Base-by-base conservation (phyloP, 2,888 invertebrate species). In the Galerucella calmariensis region DNA sequence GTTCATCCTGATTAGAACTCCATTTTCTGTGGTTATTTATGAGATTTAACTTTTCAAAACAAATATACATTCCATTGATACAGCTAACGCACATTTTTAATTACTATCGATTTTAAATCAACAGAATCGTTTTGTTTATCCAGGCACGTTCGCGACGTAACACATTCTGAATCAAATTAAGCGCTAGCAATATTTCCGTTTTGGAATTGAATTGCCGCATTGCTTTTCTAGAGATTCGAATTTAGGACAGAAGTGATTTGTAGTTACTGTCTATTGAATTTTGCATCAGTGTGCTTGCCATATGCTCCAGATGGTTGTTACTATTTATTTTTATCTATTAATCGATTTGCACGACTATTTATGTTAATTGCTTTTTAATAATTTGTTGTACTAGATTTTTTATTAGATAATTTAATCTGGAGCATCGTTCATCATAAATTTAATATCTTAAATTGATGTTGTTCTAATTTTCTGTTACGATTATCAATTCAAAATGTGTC, bases 211-310 rank as follows among this genome's bases (percentile, higher is more conserved):
- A 58, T 58, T 20, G 58, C 24, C 58, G 35, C 27, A 35, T 35
- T 16, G 14, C 35, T 11, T 35, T 35, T 61, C 27, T 35, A 61
- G 35, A 35, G 35, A n/a, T n/a, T 35, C 27, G 27, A 61, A 61
- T 35, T 61, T 61, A 35, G 61, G 35, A 61, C 61, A 61, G 35
- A 61, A 61, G n/a, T 61, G 61, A 61, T 61, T 61, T 61, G 35
- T 35, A 59, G 35, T 61, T 61, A 61, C n/a, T 35, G 35, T 61
- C 61, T 12, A 61, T 35, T 35, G 61, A 61, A 61, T 35, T 61
- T 61, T 27, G 58, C 58, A 58, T 58, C 12, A 24, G 51, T 6
- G 35, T 48, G 48, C 14, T 61, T 61, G 27, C 61, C 61, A 61
- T 35, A 61, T 61, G 61, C 4, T 61, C 61, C 61, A 61, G 35